Base-by-base conservation (phyloP, 2,797 vertebrate genomes). In the Rhyacichthys aspro region DNA sequence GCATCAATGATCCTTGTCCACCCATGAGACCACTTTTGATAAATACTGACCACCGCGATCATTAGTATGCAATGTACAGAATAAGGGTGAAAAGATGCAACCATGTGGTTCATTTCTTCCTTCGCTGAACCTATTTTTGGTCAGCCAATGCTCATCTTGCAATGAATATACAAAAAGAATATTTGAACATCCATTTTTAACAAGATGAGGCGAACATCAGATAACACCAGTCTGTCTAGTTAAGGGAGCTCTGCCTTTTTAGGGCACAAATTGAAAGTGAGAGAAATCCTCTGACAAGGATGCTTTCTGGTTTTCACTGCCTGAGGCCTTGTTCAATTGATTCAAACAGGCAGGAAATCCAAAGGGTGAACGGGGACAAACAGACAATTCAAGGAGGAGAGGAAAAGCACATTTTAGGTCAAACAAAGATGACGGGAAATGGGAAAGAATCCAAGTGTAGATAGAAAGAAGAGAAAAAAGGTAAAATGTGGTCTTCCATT, bases 251-350 rank as follows among this genome's bases (percentile, higher is more conserved):
- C 43, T 33, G 43, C 14, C 28, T 71, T 38, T 42, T 49, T 38
- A 55, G 28, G 43, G 28, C 55, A 52, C 48, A 55, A 62, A 73
- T 50, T 74, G 59, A 80, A 78, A 77, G 67, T 53, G 36, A 74
- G 23, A 66, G 23, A 48, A 70, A 70, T 62, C 38, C 37, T 67
- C 58, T 58, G 59, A 67, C 67, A 76, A 62, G 72, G 32, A 45
- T 67, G 55, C 54, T 60, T 76, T 77, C 69, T 74, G 77, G 48
- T 54, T 77, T 65, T 55, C 55, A 17, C 67, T 58, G 65, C 76
- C 63, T 34, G 48, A 45, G 61, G 67, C 62, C 23, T 72, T 59
- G 61, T 63, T 74, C 58, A 58, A 36, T 67, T 78, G 75, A 75
- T 59, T 73, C 45, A 63, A 66, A 67, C 71, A 32, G 34, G 34